Conservation (phyloP, 2,888 invertebrate species). For the Philereme transversata region DNA sequence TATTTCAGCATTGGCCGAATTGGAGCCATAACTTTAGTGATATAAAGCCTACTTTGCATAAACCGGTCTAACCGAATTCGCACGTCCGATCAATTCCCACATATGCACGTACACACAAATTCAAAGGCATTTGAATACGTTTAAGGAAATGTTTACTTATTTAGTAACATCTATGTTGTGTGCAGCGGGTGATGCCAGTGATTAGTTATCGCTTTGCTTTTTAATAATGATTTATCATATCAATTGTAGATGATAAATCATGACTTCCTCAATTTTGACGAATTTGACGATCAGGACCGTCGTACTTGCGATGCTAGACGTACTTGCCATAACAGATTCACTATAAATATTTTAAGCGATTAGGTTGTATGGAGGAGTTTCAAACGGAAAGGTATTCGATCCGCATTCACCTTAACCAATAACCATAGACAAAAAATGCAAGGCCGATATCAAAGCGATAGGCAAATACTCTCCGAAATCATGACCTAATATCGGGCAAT, state of each 20-base stretch:
- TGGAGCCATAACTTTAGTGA: conserved; percentile 51
- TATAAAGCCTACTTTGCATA: conserved; percentile 53
- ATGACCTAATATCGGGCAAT: conserved; percentile 81
- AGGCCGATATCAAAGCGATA: conserved; percentile 65
- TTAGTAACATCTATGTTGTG: background rate
- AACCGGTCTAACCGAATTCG: conserved; percentile 47
- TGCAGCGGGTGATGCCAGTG: too few relatives aligned
- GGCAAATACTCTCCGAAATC: conserved; percentile 79
- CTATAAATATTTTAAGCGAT: too few relatives aligned
- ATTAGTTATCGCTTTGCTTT: too few relatives aligned
- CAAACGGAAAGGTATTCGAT: conserved; percentile 45
- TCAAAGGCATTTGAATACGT: conserved; percentile 67
- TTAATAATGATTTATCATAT: too few relatives aligned
- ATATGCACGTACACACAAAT: conserved; percentile 54
- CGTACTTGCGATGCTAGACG: too few relatives aligned
- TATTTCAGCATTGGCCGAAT: conserved; percentile 47
- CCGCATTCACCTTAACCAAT: conserved; percentile 48
- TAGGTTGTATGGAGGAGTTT: too few relatives aligned
- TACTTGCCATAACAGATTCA: too few relatives aligned
- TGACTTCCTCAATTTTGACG: too few relatives aligned
- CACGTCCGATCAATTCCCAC: conserved; percentile 68
- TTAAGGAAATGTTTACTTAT: conserved; percentile 51
- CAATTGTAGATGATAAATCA: too few relatives aligned
- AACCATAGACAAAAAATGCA: conserved; percentile 60
- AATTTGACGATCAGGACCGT: too few relatives aligned